A percentile compares a stretch with the other conserved stretches of the same genome.
Conservation (phyloP, 2,797 vertebrate genomes). For the Periophthalmus magnuspinnatus region DNA sequence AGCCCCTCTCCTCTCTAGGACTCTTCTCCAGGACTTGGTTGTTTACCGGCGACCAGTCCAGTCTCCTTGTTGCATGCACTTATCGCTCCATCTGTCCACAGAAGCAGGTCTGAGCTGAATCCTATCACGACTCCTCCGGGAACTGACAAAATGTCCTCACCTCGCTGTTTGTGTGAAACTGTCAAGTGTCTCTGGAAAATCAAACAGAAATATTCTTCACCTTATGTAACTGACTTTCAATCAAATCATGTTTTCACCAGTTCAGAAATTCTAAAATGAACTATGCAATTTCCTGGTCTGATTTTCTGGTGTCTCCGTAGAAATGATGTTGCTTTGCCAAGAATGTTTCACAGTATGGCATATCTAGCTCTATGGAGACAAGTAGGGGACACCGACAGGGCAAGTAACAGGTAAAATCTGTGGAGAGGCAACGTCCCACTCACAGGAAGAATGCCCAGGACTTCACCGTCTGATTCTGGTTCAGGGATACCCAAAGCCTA, state of each 20-base stretch:
- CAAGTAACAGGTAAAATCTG: too few relatives aligned
- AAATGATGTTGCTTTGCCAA: too few relatives aligned
- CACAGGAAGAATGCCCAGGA: too few relatives aligned
- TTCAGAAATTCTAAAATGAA: neutral
- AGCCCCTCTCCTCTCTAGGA: neutral
- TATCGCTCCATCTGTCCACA: constrained; percentile 6
- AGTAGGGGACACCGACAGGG: too few relatives aligned
- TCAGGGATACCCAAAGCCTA: too few relatives aligned
- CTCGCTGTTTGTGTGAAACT: constrained; percentile 1
- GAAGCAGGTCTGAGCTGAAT: neutral
- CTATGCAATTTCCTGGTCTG: neutral
- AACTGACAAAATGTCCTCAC: constrained; percentile 1
- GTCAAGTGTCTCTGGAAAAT: neutral
- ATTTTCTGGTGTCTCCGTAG: too few relatives aligned
- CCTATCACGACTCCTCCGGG: neutral
- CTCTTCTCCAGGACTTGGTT: neutral
- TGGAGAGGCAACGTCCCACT: too few relatives aligned
- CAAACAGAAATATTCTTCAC: neutral
- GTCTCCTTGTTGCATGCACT: neutral
- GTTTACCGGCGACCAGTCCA: neutral
- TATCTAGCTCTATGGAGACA: too few relatives aligned
- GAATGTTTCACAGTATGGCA: too few relatives aligned
- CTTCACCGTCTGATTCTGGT: too few relatives aligned
- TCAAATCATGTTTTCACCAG: neutral
- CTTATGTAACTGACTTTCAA: neutral